Base-by-base conservation (phyloP, 2,888 invertebrate genomes). In the Xanthorhoe spadicearia region DNA sequence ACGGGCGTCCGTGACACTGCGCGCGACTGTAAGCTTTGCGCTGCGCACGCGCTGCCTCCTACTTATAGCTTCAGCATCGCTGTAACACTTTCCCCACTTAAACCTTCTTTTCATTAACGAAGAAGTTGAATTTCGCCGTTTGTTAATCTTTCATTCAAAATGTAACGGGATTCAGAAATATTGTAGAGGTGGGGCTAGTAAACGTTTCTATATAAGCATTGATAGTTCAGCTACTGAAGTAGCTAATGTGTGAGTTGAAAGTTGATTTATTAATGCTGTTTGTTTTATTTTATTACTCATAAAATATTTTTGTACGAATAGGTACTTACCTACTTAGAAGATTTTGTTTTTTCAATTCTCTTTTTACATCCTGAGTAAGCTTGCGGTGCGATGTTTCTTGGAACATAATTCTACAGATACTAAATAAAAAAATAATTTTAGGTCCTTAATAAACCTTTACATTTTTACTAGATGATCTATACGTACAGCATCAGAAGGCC, bases 21-120 rank as follows among this genome's bases (percentile, higher is more conserved):
- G 80, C 78, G 74, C 70, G 74, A 70, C 77, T 73, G 66, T 71
- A 72, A 86, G 87, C 86, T 89, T 89, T 89, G 88, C 78, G 76
- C 72, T 69, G 81, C 86, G 87, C 85, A 80, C 72, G 82, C 83
- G 79, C 78, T 61, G 54, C 65, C 86, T 82, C 83, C 77, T 91
- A 91, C 92, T 92, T 92, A 92, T 92, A 92, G 86, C 83, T 89
- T 91, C 86, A 85, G 83, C 18, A 70, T 68, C 77, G 72, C 76
- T 81, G 87, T 87, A 85, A 84, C 87, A 91, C 90, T 90, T 92
- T 92, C 90, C 90, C 92, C 89, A 83, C 87, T 86, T 63, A 78
- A 77, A n/a, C 79, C 81, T 83, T 85, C 80, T 86, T 81, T 78
- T 77, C 73, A 77, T 66, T 75, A 76, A 77, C 66, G 64, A 68